Evolutionary conservation across 2,888 invertebrate species (phyloP), one percentile per base, ranked within the genome.

Genomic region (Drosophila recens): DNA sequence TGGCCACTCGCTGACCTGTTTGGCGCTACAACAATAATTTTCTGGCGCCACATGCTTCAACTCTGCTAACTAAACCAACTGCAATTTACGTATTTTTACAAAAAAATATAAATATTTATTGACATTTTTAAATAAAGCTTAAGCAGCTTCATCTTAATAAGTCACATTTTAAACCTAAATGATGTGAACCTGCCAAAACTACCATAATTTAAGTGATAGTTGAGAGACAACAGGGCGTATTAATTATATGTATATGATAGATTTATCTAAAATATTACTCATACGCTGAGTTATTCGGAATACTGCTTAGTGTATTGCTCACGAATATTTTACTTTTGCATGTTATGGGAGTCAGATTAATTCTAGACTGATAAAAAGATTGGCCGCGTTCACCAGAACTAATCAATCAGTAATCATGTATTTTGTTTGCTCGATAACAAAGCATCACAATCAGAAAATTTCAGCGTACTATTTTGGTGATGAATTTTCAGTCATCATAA

Each of bases 211-310:
- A n/a, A 20, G 36, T 36, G 6, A 36, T 15, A 23, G 8, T 52
- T 38, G 10, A 15, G 1, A 0, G 2, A 3, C 13, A 54, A 51
- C 42, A 30, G 11, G 17, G 4, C 53, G 42, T 54, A 54, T 54
- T 30, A 36, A 3, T 20, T 13, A 51, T 17, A 30, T 20, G 20
- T 3, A 23, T 36, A 9, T 8, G 13, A 13, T 3, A 34, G 9
- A n/a, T 11, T 48, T 15, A 2, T 9, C 3, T 11, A 0, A 1
- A 1, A 53, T 42, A 53, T 40, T 43, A 27, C 27, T 83, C 75
- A 84, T 82, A 82, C 82, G 80, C 40, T 23, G 23, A 23, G 23
- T 23, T 23, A 4, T 4, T 4, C 23, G 23, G 23, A 23, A 23
- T 23, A 23, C 23, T 23, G 23, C 23, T 23, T 23, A 23, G 23